Evolutionary conservation across 2,113 vertebrate species (phyloP).

Genomic region (Sclerurus mexicanus): DNA sequence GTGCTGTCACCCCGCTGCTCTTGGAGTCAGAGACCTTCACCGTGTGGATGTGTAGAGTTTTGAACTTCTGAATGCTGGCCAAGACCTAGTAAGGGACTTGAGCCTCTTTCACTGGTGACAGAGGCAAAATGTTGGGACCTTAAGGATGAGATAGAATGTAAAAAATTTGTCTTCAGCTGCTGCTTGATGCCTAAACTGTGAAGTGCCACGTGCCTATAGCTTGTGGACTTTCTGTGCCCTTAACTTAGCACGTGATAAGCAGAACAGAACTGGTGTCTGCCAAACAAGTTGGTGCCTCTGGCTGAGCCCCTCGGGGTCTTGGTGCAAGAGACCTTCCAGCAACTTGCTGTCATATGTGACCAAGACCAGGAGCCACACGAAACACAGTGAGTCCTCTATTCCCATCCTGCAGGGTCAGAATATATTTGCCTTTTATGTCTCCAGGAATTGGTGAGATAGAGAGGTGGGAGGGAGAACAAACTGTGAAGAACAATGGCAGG

Average conservation of each 20-base stretch:
- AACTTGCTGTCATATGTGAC: accelerated
- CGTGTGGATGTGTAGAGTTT: not conserved
- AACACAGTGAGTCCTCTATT: not conserved
- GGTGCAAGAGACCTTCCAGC: not conserved
- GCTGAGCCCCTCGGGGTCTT: not conserved
- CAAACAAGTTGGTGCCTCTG: not conserved
- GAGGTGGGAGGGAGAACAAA: not conserved
- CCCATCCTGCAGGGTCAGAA: not conserved
- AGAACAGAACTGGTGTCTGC: not conserved
- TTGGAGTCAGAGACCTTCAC: not conserved
- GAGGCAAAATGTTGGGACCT: not conserved
- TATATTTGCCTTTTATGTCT: not conserved
- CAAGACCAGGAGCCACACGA: not conserved
- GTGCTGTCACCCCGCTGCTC: not conserved
- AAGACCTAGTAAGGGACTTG: not conserved
- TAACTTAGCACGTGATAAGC: not conserved
- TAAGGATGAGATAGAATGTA: not conserved
- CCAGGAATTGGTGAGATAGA: not conserved
- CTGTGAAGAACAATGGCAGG: not conserved
- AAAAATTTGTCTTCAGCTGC: not conserved
- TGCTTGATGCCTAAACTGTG: not conserved
- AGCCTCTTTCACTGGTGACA: not conserved
- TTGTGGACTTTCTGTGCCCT: no score
- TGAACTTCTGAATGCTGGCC: not conserved
- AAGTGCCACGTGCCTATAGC: not conserved